Base-by-base conservation (phyloP, 2,113 vertebrate species). In the Syngnathus floridae region DNA sequence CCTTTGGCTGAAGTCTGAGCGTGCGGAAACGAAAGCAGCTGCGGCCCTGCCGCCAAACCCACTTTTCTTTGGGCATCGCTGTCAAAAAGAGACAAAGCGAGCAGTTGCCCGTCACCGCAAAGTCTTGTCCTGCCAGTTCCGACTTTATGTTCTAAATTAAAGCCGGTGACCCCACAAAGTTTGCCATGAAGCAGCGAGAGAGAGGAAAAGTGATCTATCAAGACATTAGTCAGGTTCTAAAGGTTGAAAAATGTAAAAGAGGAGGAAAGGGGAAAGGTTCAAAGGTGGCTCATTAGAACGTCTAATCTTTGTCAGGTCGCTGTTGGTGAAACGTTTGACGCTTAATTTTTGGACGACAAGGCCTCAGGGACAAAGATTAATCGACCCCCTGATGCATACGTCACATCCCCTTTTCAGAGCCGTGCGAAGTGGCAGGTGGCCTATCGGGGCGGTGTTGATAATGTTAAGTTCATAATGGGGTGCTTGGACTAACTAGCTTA, bases 261-360 rank as follows among this genome's bases (percentile, higher is more conserved):
- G 22, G 7, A 67, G 5, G 37, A 59, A n/a, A n/a, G n/a, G n/a
- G n/a, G n/a, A n/a, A 58, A 69, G 35, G 57, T 59, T 56, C 62
- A 6, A n/a, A 51, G 43, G 66, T 26, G 43, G 26, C 65, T 77
- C 67, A 74, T 84, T 70, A 74, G 66, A 36, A 40, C 68, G 80
- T 83, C 78, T 67, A 58, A 79, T 73, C n/a, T 67, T 54, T 49
- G 62, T 64, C 67, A 67, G 78, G 73, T 84, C 78, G 76, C 37
- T 17, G n/a, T 49, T 41, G 71, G 41, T 52, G 21, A 36, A 62
- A 62, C 41, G 62, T 31, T 45, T 3, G 2, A 63, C 52, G 71
- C 17, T 67, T 68, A 64, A 60, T 71, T 73, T 74, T 40, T 56
- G 48, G 26, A 73, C 70, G 49, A 70, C 43, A 59, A 3, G 9